Evolutionary conservation across 2,888 invertebrate genomes (phyloP).

Genomic region (Protula sp.): DNA sequence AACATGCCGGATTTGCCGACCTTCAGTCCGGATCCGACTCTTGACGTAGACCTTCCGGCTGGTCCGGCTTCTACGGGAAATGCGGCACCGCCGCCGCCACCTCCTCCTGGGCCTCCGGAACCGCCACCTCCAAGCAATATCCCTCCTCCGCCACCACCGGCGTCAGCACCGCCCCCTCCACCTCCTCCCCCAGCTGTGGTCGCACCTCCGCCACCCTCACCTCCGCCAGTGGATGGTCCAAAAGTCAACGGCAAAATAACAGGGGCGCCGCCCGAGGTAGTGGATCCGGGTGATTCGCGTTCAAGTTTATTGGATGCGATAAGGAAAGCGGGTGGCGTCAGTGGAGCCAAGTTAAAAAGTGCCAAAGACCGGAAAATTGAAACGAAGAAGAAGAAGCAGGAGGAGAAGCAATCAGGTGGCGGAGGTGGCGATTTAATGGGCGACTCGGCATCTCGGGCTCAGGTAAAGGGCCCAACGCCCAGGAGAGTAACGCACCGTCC

Average conservation of each 20-base stretch:
- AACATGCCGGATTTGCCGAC: constrained; percentile 50
- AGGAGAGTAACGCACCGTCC: background rate
- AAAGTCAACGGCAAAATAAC: constrained; percentile 8
- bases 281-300: constrained; percentile 50
- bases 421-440: constrained; percentile 77
- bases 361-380: constrained; percentile 59
- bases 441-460: constrained; percentile 63
- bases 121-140: background rate
- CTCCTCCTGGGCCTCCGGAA: background rate
- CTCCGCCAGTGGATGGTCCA: constrained; percentile 18
- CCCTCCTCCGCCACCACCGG: constrained; percentile 4
- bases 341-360: constrained; percentile 67
- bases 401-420: background rate
- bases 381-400: constrained; percentile 57
- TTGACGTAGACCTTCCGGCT: too few species aligned
- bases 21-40: constrained; percentile 31
- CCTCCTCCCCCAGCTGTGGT: constrained; percentile 26
- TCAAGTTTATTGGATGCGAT: constrained; percentile 86
- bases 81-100: too few species aligned
- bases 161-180: constrained; percentile 23
- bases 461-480: constrained; percentile 4
- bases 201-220: constrained; percentile 24
- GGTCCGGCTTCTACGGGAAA: too few species aligned
- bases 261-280: constrained; percentile 3
- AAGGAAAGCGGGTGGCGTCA: constrained; percentile 61